phyloP scores from a whole-genome alignment of 2,113 vertebrate genomes.

The Etheostoma spectabile region DNA sequence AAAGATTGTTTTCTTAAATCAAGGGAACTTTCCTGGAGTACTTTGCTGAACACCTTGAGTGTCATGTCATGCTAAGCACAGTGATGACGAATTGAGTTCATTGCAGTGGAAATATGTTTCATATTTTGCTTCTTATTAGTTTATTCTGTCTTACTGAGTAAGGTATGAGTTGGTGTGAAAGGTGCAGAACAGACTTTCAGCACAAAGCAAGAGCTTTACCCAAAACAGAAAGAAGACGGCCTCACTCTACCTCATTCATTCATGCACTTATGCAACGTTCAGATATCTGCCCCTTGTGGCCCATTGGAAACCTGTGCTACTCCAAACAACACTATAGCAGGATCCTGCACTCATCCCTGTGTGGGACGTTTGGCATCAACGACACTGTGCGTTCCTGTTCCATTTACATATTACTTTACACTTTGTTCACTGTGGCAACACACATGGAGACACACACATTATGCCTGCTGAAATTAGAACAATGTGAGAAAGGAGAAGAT shows the following conservation, averaged over 20 bases:
- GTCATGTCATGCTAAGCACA: background rate
- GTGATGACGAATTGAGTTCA: background rate
- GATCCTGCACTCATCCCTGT: background rate
- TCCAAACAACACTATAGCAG: background rate
- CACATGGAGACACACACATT: background rate
- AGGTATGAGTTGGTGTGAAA: too few species aligned
- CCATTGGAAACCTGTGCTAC: too few species aligned
- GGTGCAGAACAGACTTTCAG: too few species aligned
- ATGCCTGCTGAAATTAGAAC: background rate
- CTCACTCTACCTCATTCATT: too few species aligned
- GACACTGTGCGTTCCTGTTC: background rate
- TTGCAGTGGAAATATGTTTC: too few species aligned
- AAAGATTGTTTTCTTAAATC: conserved; percentile 12
- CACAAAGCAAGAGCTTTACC: too few species aligned
- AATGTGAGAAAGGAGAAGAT: background rate
- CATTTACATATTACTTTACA: background rate
- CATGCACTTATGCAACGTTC: too few species aligned
- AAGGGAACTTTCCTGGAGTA: background rate
- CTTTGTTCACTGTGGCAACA: background rate
- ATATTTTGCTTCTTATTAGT: too few species aligned
- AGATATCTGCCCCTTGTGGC: too few species aligned
- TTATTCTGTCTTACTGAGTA: too few species aligned
- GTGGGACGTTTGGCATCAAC: too few species aligned
- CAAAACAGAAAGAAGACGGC: too few species aligned
- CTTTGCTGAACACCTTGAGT: background rate